phyloP scores from a whole-genome alignment of 2,113 vertebrate genomes.

The Puffinus mauretanicus region DNA sequence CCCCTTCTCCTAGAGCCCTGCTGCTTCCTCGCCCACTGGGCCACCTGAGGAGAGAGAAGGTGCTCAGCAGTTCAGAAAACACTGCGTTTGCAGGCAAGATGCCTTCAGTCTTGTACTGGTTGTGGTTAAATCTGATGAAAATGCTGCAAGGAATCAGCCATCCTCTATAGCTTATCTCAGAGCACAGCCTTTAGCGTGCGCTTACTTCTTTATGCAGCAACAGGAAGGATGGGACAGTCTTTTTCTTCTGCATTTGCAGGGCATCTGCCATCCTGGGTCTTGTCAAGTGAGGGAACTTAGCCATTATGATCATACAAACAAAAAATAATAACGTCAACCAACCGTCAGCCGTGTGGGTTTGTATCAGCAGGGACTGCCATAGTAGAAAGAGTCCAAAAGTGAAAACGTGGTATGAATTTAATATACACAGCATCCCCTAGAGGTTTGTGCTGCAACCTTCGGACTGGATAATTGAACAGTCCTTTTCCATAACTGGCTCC shows the following conservation, averaged over 20 bases:
- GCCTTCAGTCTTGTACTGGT: background rate
- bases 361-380: background rate
- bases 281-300: background rate
- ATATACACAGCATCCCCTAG: constrained; percentile 12
- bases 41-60: background rate
- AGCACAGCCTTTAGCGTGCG: background rate
- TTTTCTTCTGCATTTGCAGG: background rate
- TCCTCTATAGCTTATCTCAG: background rate
- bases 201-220: background rate
- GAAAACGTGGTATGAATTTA: background rate
- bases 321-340: background rate
- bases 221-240: background rate
- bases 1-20: background rate
- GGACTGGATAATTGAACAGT: background rate
- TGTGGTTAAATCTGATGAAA: background rate
- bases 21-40: background rate
- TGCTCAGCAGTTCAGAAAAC: background rate
- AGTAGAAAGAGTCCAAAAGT: background rate
- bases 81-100: background rate
- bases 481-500: background rate
- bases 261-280: background rate
- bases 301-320: background rate
- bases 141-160: background rate
- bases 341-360: background rate
- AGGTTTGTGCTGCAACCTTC: background rate